Evolutionary conservation across 2,113 vertebrate species (phyloP).

Genomic region (Bubo bubo): DNA sequence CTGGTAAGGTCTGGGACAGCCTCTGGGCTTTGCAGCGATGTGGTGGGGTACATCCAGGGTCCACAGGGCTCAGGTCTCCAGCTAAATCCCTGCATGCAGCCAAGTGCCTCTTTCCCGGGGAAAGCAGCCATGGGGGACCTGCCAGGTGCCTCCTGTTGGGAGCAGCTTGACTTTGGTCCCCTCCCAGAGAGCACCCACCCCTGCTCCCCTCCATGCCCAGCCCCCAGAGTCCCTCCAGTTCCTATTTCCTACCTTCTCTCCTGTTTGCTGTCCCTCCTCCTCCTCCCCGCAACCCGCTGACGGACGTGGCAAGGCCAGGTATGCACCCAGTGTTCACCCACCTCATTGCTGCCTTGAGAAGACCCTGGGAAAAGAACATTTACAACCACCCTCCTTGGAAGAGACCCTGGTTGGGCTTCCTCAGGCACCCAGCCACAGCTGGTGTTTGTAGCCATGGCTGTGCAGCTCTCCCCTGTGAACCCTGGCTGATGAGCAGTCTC

Average conservation of each 20-base stretch:
- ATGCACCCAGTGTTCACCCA: too few species aligned
- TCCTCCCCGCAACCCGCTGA: neutral
- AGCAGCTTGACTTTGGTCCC: neutral
- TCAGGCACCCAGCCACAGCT: neutral
- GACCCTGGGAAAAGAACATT: neutral
- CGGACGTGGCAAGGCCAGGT: accelerated
- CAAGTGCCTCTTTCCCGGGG: neutral
- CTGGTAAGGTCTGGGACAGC: neutral
- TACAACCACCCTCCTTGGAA: neutral
- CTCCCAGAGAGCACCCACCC: neutral
- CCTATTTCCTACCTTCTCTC: neutral
- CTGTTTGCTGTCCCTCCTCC: neutral
- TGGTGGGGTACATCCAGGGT: too few species aligned
- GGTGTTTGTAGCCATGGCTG: neutral
- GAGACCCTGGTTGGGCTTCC: neutral
- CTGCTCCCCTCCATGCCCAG: neutral
- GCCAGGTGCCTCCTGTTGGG: neutral
- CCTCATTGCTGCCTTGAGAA: neutral
- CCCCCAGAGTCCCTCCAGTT: neutral
- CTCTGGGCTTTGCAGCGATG: neutral
- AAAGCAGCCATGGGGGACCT: neutral
- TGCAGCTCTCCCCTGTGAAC: neutral
- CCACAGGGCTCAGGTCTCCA: too few species aligned
- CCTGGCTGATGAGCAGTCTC: neutral
- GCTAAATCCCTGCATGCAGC: neutral